phyloP scores from a whole-genome alignment of 2,888 invertebrate genomes.

The Eristalis tenax region DNA sequence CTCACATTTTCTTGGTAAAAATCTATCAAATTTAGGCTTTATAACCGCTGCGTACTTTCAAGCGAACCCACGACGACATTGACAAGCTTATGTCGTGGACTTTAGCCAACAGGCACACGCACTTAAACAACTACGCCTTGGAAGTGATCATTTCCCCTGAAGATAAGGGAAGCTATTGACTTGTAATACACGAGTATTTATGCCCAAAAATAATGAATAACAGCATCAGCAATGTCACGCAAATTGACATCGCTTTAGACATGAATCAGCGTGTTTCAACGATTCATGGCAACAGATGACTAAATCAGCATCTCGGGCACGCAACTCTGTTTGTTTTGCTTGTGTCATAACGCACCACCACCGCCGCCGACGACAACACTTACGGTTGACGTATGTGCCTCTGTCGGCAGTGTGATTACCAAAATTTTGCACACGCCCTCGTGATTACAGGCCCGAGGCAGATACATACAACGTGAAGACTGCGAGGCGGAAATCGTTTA shows the following conservation, averaged over 20 bases:
- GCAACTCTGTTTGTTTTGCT: background rate
- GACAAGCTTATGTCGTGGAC: background rate
- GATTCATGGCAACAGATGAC: background rate
- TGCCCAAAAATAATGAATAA: background rate
- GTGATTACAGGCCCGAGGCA: background rate
- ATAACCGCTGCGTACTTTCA: background rate
- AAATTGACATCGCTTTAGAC: background rate
- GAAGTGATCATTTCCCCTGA: background rate
- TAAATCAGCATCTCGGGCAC: background rate
- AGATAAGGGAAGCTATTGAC: background rate
- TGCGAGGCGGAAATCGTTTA: background rate
- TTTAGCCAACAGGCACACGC: background rate
- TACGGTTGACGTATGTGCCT: background rate
- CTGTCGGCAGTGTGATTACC: background rate
- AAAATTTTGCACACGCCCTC: constrained; percentile 9
- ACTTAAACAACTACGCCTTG: background rate
- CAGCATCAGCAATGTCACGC: background rate
- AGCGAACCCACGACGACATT: background rate
- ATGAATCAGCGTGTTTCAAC: background rate
- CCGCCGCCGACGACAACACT: no score
- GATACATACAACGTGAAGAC: background rate
- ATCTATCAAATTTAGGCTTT: background rate
- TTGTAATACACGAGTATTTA: background rate
- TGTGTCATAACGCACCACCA: background rate
- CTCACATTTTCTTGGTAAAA: background rate